These are phyloP conservation scores for Glyptemys insculpta DNA, from an alignment of 2,797 vertebrate species.

Conservation along the genomic window DNA sequence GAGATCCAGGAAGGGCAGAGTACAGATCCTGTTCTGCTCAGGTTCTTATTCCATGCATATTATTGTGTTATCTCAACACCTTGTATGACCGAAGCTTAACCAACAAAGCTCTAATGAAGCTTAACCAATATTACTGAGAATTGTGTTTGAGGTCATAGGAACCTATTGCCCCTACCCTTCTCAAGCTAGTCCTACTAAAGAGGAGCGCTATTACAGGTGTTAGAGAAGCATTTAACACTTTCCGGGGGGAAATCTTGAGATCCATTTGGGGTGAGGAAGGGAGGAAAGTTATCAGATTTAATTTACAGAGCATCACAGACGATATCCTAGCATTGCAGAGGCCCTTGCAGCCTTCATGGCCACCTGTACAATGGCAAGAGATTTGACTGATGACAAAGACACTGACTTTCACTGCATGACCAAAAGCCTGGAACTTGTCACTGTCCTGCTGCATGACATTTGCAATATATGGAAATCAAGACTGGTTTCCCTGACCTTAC, in stretches of 20 bases:
- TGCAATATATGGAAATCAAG: accelerated
- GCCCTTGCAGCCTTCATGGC: not conserved
- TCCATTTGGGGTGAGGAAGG: not conserved
- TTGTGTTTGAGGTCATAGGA: not conserved
- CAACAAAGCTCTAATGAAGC: not conserved
- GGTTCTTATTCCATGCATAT: not conserved
- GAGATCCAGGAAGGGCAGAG: not conserved
- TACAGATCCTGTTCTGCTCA: not conserved
- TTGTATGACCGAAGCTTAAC: not conserved
- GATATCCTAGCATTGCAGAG: not conserved
- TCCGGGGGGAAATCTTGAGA: not conserved
- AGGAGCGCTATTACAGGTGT: not conserved
- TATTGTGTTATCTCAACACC: not conserved
- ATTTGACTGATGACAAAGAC: accelerated
- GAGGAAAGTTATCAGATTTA: not conserved
- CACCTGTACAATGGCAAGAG: accelerated
- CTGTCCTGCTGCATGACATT: accelerated
- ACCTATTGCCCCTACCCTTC: not conserved
- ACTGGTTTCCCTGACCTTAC: accelerated
- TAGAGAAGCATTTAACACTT: not conserved
- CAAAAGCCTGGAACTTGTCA: accelerated
- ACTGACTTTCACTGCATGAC: too few relatives aligned
- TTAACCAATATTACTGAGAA: not conserved
- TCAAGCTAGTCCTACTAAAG: not conserved
- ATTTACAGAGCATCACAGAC: accelerated